A percentile compares a stretch with the other conserved stretches of the same genome.
These are phyloP conservation scores for Callospermophilus lateralis DNA, from an alignment of 2,113 vertebrate genomes.

Conservation along the genomic window DNA sequence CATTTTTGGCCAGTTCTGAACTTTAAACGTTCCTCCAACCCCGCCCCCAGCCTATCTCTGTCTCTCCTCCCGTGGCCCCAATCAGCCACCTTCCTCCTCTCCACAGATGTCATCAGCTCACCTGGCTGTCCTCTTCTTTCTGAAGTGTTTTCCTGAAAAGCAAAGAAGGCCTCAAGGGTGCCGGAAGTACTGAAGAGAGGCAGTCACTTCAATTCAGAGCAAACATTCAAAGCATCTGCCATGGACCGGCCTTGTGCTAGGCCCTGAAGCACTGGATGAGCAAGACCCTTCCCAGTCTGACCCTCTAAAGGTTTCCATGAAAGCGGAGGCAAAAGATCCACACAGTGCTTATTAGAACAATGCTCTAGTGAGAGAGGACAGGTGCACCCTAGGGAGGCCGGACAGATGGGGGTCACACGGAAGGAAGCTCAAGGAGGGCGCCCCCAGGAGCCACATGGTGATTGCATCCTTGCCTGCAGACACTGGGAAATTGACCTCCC, in stretches of 20 bases:
- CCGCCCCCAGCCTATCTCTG: background rate
- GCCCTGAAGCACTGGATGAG: background rate
- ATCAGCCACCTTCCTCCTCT: background rate
- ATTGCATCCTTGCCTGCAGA: background rate
- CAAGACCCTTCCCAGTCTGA: background rate
- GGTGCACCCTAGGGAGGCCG: rapidly evolving
- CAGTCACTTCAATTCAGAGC: background rate
- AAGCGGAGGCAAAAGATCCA: background rate
- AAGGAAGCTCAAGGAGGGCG: background rate
- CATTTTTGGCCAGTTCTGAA: background rate
- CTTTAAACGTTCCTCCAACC: background rate
- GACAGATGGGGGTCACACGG: background rate
- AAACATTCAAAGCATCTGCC: background rate
- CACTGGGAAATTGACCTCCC: conserved; percentile 63
- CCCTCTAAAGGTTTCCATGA: background rate
- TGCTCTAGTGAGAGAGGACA: background rate
- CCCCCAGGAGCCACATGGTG: background rate
- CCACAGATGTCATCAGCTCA: background rate
- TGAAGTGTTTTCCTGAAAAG: background rate
- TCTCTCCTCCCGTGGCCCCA: background rate
- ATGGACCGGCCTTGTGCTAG: background rate
- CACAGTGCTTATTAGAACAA: background rate
- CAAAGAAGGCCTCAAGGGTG: background rate
- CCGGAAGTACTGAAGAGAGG: background rate
- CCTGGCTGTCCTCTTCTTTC: background rate